Base-by-base conservation (phyloP, 1,140 invertebrate genomes). In the Drosophila saltans region DNA sequence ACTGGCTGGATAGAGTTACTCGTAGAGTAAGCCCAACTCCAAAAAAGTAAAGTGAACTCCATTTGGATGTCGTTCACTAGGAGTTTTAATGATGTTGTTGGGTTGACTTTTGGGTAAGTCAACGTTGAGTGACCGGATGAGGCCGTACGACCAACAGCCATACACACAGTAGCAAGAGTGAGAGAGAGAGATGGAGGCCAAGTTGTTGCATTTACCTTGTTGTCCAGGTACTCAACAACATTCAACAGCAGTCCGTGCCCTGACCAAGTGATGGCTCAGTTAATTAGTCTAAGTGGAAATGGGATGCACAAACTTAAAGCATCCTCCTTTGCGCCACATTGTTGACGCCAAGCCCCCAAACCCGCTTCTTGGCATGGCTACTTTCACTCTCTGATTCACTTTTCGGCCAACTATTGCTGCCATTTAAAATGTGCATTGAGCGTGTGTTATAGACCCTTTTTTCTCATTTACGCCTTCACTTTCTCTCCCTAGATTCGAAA, bases 231-330 rank as follows among this genome's bases (percentile, higher is more conserved):
- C 45, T 52, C 45, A 52, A 21, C 45, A 48, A 21, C 16, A 48
- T 48, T 16, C 45, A 48, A 21, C 21, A 48, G 45, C 21, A 48
- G 16, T 9, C 45, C 16, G 6, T 24, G 16, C 45, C 21, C 45
- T 52, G 21, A 16, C 85, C 83, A 80, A 88, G 83, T 88, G 83
- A 83, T 71, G 80, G 83, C 76, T 74, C 80, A 83, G 83, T 88
- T 88, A 88, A 88, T 88, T 88, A 88, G 83, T 88, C 83, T 88
- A 88, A 88, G 83, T 88, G 83, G 80, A 88, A 88, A 80, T 88
- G 77, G 77, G 45, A 75, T 78, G 76, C 82, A 81, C 82, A 85
- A 85, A 85, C 82, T 86, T 85, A 59, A 86, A 86, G 82, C 61
- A 75, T 33, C 21, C 60, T 61, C 33, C 6, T 36, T 7, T 52